These are phyloP conservation scores for Pseudoatta argentina DNA, from an alignment of 1,140 invertebrate species.

Conservation along the genomic window DNA sequence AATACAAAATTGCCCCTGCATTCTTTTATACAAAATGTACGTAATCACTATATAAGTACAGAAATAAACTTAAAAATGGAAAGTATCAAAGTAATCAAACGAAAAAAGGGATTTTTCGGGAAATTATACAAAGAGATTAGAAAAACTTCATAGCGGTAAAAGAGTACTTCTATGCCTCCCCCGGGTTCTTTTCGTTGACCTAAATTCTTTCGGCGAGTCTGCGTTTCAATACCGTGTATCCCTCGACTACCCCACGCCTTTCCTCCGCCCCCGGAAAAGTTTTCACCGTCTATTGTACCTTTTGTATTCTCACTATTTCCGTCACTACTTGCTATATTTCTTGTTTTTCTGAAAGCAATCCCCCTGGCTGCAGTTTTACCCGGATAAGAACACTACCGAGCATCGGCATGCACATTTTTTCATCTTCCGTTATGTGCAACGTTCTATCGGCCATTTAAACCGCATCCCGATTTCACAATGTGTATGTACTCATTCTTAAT, in stretches of 20 bases:
- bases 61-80: conserved; percentile 13
- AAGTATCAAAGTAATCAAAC: conserved; percentile 3
- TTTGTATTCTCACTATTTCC: conserved; percentile 62
- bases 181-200: conserved; percentile 64
- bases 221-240: conserved; percentile 51
- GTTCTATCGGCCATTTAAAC: conserved; percentile 52
- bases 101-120: conserved; percentile 22
- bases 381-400: conserved; percentile 45
- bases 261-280: conserved; percentile 53
- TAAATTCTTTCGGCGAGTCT: conserved; percentile 59
- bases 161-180: conserved; percentile 25
- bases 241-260: not conserved
- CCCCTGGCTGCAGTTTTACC: conserved; percentile 10
- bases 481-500: conserved; percentile 27
- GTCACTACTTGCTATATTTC: conserved; percentile 54
- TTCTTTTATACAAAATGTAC: not conserved
- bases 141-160: conserved; percentile 54
- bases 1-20: not conserved
- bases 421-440: conserved; percentile 19
- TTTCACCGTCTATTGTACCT: conserved; percentile 70
- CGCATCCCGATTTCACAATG: conserved; percentile 13
- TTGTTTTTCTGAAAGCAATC: conserved; percentile 39
- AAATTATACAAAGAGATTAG: too few relatives aligned
- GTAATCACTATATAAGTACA: not conserved
- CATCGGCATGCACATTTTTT: conserved; percentile 42